Base-by-base conservation (phyloP, 2,113 vertebrate genomes). In the Eurypyga helias region DNA sequence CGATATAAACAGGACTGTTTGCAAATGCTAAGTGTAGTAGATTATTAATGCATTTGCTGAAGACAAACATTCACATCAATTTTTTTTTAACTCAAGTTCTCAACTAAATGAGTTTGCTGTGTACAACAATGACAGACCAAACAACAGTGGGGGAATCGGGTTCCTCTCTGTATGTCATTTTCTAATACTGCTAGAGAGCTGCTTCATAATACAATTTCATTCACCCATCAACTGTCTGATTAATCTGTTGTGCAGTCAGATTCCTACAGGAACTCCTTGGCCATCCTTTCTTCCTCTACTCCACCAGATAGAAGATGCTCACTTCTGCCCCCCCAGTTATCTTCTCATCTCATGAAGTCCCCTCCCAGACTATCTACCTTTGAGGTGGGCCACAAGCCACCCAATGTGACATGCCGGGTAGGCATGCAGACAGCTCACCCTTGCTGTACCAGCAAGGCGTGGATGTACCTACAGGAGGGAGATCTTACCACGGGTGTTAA, bases 381-480 rank as follows among this genome's bases (percentile, higher is more conserved):
- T 31, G 48, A 36, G 0, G 0, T 0, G 77, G 62, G 65, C 46
- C 61, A 41, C 45, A 49, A 52, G 10, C 17, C 73, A 54, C 29
- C 24, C 51, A 21, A 8, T 5, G 1, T 4, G 13, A 51, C 17
- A 13, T 0, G 6, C 36, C 38, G 1, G 2, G 9, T 7, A 13
- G 0, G 0, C 4, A 10, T 9, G 25, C 31, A 43, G 24, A 20
- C 6, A 51, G 52, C 57, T 78, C 78, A 54, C 3, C 13, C 13
- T 20, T 16, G 54, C 55, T 55, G 8, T 12, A 31, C 29, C 6
- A n/a, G 13, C 31, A 38, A 57, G 46, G 43, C 28, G 52, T 49
- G 13, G 24, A 41, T 25, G 57, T 16, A 46, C 52, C 58, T 14
- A 9, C 25, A 61, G n/a, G 43, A 64, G 6, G 19, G 17, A 62